Evolutionary conservation across 2,888 invertebrate species (phyloP).

Genomic region (Priocnemis perturbator): DNA sequence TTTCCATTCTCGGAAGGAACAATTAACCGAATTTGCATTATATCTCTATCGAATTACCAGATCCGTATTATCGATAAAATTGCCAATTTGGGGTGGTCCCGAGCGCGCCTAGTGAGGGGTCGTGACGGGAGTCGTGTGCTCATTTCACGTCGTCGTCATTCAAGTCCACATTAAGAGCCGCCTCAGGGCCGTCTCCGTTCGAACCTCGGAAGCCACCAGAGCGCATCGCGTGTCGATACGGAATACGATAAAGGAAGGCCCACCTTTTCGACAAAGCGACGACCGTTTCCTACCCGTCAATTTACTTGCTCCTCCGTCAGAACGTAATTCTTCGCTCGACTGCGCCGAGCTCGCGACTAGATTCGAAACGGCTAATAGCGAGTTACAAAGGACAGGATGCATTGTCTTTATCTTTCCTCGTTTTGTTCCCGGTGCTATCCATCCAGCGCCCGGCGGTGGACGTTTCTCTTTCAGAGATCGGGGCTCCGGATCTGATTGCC

Average conservation of each 20-base stretch:
- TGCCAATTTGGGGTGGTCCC: conserved; percentile 65
- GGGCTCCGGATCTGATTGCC: conserved; percentile 23
- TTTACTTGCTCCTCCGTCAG: background rate
- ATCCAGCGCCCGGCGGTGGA: background rate
- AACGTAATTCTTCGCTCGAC: no score
- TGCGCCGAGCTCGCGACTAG: no score
- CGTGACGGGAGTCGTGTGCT: background rate
- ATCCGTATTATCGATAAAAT: conserved; percentile 75
- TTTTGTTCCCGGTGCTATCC: no score
- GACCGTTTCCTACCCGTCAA: background rate
- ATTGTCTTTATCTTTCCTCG: no score
- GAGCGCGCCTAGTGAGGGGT: background rate
- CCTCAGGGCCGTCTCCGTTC: conserved; percentile 5
- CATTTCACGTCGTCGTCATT: conserved; percentile 3
- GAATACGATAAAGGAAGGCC: no score
- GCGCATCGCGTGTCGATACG: no score
- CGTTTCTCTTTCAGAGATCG: conserved; percentile 4
- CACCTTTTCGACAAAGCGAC: no score
- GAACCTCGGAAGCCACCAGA: background rate
- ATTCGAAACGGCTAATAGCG: no score
- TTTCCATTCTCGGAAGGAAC: conserved; percentile 62
- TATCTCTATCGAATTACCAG: conserved; percentile 75
- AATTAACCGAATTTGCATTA: conserved; percentile 75
- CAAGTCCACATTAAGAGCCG: background rate
- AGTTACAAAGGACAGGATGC: no score